Evolutionary conservation across 1,140 invertebrate species (phyloP).

Genomic region (Dreissena rostriformis): DNA sequence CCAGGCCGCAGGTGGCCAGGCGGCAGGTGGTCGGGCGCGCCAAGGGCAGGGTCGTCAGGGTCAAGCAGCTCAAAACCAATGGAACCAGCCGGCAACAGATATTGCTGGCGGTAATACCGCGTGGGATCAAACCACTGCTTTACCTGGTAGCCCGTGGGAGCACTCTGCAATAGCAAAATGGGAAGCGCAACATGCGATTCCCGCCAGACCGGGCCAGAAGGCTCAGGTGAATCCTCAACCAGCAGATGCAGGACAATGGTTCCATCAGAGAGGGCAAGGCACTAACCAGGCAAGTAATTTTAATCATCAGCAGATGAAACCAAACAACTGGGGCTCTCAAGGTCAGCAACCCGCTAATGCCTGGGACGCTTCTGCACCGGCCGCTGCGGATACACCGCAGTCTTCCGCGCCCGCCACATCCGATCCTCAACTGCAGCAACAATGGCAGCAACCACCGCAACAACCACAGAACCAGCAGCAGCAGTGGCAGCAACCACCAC

Average conservation of each 20-base stretch:
- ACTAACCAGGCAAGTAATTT: neutral
- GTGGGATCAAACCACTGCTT: neutral
- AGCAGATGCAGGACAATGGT: neutral
- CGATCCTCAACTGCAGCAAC: neutral
- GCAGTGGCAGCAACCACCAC: neutral
- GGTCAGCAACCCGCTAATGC: neutral
- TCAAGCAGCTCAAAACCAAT: neutral
- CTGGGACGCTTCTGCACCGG: neutral
- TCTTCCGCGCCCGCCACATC: too few relatives aligned
- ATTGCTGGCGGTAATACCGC: neutral
- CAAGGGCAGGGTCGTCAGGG: neutral
- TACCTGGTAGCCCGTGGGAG: neutral
- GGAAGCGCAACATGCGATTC: neutral
- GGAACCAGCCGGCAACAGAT: neutral
- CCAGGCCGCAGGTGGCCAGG: neutral
- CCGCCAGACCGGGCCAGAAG: neutral
- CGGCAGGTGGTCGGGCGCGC: neutral
- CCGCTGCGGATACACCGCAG: neutral
- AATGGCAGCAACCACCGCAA: conserved; percentile 8
- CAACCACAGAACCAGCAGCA: neutral
- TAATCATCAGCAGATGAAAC: neutral
- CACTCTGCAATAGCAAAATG: neutral
- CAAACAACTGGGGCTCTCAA: neutral
- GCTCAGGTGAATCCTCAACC: neutral
- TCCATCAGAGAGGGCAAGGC: neutral